Base-by-base conservation (phyloP, 2,888 invertebrate species). In the Hirtodrosophila trivittata region DNA sequence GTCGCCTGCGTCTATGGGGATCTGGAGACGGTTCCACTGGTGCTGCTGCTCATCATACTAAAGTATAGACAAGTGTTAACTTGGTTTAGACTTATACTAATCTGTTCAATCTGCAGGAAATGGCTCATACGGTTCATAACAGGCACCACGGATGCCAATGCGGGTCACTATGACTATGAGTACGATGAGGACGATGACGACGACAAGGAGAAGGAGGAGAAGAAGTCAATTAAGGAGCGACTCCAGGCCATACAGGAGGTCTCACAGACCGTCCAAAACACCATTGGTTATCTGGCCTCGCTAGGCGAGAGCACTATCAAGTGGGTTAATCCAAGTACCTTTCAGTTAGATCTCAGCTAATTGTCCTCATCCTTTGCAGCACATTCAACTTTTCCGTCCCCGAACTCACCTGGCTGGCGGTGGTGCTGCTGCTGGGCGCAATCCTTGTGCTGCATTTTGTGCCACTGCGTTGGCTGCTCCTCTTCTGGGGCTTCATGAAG, bases 341-440 rank as follows among this genome's bases (percentile, higher is more conserved):
- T 9, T 10, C n/a, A 1, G 0, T 0, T 33, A 10, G 10, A 16
- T 2, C 7, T 7, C 1, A 30, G 1, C 9, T 8, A 1, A 8
- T 18, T n/a, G 3, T 6, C 3, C 18, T 2, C 0, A 2, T 1
- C 6, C 1, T 8, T 33, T 63, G 66, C 92, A 98, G 97, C 92
- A 94, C 97, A 60, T 97, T 97, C 92, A 98, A 98, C 91, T 99
- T 98, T 92, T 97, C 98, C 63, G 96, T 98, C 89, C 98, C 98
- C 66, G 98, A 98, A 92, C 92, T 99, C 77, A 98, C 98, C 85
- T 96, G 96, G 92, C 92, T 99, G 90, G 97, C 98, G 12, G 95
- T 98, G 77, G 91, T 95, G 33, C 93, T 97, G 83, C 91, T 97
- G 47, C 89, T 94, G 58, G 92, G 94, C 43, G 96, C 94, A 8